A percentile compares a stretch with the other conserved stretches of the same genome.
These are phyloP conservation scores for Adrianichthys oophorus DNA, from an alignment of 2,797 vertebrate species.

Conservation along the genomic window DNA sequence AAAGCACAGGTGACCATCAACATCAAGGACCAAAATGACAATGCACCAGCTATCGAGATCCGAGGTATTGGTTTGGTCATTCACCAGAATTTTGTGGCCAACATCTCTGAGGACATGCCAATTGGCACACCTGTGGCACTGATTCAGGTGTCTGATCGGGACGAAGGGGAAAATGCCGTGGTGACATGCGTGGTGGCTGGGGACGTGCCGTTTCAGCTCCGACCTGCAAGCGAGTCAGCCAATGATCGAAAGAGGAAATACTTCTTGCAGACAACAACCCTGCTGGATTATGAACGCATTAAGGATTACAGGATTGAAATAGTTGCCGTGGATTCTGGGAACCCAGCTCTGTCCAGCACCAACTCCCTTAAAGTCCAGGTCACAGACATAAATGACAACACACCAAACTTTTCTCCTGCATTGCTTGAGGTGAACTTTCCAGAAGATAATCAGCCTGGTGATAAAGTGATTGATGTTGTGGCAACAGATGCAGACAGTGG, in stretches of 20 bases:
- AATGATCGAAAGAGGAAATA: slow-evolving; percentile 96
- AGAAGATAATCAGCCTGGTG: slow-evolving; percentile 89
- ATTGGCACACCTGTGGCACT: slow-evolving; percentile 92
- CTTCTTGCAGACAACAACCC: slow-evolving; percentile 93
- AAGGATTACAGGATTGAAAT: slow-evolving; percentile 95
- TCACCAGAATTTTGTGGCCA: slow-evolving; percentile 91
- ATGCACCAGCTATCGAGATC: slow-evolving; percentile 91
- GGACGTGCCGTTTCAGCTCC: slow-evolving; percentile 93
- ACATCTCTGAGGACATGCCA: slow-evolving; percentile 95
- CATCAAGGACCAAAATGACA: slow-evolving; percentile 94
- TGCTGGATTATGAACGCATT: slow-evolving; percentile 89
- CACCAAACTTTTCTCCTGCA: slow-evolving; percentile 86
- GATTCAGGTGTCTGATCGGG: slow-evolving; percentile 94
- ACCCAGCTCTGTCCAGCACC: slow-evolving; percentile 94
- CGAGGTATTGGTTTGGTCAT: slow-evolving; percentile 93
- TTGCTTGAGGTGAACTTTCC: slow-evolving; percentile 87
- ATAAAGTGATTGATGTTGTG: slow-evolving; percentile 84
- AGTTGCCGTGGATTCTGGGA: slow-evolving; percentile 94
- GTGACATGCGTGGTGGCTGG: slow-evolving; percentile 96
- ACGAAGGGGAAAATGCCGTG: slow-evolving; percentile 94
- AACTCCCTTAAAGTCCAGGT: slow-evolving; percentile 96
- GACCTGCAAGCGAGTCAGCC: slow-evolving; percentile 88
- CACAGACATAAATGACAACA: slow-evolving; percentile 93
- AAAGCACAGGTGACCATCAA: slow-evolving; percentile 87
- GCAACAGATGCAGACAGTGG: slow-evolving; percentile 93